phyloP scores from a whole-genome alignment of 2,888 invertebrate genomes.

The Rhorus exstirpatorius region DNA sequence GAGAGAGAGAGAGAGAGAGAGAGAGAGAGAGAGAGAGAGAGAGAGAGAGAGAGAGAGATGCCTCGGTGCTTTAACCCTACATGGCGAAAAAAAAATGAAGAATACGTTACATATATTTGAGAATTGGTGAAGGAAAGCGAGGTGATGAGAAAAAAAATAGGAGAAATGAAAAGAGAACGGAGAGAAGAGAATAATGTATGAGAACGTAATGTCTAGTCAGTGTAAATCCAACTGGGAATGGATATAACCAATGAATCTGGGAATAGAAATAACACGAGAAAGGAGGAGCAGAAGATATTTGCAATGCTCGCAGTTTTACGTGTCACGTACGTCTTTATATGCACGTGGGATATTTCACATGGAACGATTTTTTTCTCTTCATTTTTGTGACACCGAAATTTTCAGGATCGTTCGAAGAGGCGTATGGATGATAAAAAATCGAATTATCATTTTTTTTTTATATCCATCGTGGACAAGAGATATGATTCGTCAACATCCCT shows the following conservation, averaged over 20 bases:
- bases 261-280: neutral
- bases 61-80: neutral
- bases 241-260: constrained; percentile 23
- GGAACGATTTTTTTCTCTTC: no score
- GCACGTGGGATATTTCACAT: neutral
- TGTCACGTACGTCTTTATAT: constrained; percentile 7
- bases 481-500: no score
- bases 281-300: constrained; percentile 8
- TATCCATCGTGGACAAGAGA: no score
- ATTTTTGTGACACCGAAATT: no score
- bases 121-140: neutral
- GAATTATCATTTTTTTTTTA: no score
- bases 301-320: no score
- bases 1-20: no score
- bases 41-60: no score
- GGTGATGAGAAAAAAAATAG: neutral
- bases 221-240: constrained; percentile 35
- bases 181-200: neutral
- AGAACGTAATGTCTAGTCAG: neutral
- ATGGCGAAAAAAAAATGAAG: neutral
- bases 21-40: no score
- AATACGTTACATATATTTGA: constrained; percentile 1
- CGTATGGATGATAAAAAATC: no score
- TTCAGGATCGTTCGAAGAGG: no score
- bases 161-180: neutral